Base-by-base conservation (phyloP, 1,140 invertebrate species). In the Drosophila bifasciata region DNA sequence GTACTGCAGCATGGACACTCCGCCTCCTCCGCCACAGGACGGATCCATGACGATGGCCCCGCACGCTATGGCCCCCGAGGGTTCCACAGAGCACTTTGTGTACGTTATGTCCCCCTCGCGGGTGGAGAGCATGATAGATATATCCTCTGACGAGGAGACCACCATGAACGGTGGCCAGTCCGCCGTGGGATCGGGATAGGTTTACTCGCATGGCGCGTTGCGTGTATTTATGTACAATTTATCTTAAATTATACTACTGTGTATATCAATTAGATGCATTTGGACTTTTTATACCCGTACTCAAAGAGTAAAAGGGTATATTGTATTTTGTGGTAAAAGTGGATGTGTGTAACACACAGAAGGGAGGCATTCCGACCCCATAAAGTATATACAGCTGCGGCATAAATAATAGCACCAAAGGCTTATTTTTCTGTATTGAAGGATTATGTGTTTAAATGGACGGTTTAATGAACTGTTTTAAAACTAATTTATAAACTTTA, bases 21-120 rank as follows among this genome's bases (percentile, higher is more conserved):
- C 81, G 25, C 79, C 86, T 21, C 86, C 89, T 8, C 86, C 70
- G 15, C 51, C 67, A 2, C 57, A 64, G 19, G 89, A 79, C 46
- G 79, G 75, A 6, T 59, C 77, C 0, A 49, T 51, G n/a, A 39
- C 68, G 13, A 62, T 72, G 16, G 44, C 60, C 8, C 44, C 71
- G 7, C 58, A 59, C 5, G 25, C 66, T n/a, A 71, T 89, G 40
- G 64, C 23, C 0, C 45, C 69, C 46, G 83, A 86, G 39, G 76
- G 69, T 7, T 81, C 83, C 13, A 90, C 77, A 2, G 90, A 91
- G 56, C 90, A 91, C 52, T 91, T 91, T 57, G 78, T 91, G 6
- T 91, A 90, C 63, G 85, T 88, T 15, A 91, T 91, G 90, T 91
- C 90, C 16, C 90, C 90, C 15, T 91, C 90, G 49, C 85, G 89